Base-by-base conservation (phyloP, 2,888 invertebrate species). In the Octonoba sinensis region DNA sequence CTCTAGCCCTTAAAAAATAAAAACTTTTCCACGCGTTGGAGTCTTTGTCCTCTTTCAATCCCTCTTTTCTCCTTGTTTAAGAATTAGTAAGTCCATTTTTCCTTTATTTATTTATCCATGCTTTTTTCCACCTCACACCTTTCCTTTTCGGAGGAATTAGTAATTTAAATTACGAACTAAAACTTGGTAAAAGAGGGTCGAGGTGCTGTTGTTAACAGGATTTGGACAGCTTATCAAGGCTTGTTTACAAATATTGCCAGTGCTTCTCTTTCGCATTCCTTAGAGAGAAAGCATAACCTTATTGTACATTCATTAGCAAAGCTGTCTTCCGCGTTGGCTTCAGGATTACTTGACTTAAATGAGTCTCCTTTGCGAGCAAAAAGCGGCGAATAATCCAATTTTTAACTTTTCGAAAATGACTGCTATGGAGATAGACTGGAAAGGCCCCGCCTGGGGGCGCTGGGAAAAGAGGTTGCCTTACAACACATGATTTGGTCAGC, bases 201-300 rank as follows among this genome's bases (percentile, higher is more conserved):
- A 71, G 64, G 82, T 71, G 75, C 75, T 56, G 59, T 49, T 71
- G 70, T 76, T 82, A 82, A 82, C 76, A 82, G 82, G 82, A 76
- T 82, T 82, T 82, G 82, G 72, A 82, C 82, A 82, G 82, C 82
- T 82, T 82, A 82, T 82, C 82, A 76, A 72, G 73, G 72, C 72
- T 82, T 82, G 82, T 82, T 82, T 82, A 82, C 82, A 82, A 82
- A 82, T 82, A 82, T 82, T 82, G 72, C 76, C 82, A 44, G 57
- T 66, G 56, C 67, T 74, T 65, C 24, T 1, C 24, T 27, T 13
- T 46, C 15, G n/a, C 22, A 70, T 49, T 72, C 76, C 82, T 47
- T n/a, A 8, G 70, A 76, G 82, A 66, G 71, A 67, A 64, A 51
- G 56, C 60, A 62, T 82, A 82, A 82, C 82, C 82, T 82, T 75